A percentile compares a stretch with the other conserved stretches of the same genome.
Conservation (phyloP, 2,113 vertebrate genomes). For the Paradoxurus hermaphroditus region DNA sequence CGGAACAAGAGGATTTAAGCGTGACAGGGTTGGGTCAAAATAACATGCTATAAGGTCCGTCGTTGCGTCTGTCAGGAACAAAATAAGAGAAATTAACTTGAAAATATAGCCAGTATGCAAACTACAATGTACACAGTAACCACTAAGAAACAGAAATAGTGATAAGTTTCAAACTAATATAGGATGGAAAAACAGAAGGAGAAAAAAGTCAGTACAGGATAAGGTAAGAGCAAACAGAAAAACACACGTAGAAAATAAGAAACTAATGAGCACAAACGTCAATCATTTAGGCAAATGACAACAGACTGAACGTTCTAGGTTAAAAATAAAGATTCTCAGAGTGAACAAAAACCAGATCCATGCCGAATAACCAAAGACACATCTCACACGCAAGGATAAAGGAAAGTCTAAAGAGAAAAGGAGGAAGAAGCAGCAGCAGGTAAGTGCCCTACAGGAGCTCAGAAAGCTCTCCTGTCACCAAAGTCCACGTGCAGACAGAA, state of each 20-base stretch:
- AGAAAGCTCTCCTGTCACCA: no score
- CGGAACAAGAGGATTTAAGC: fast-evolving
- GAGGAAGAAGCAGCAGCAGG: background rate
- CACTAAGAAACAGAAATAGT: fast-evolving
- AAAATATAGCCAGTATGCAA: background rate
- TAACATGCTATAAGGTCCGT: no score
- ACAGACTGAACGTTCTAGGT: background rate
- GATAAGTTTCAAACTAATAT: background rate
- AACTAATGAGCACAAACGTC: background rate
- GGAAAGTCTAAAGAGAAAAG: background rate
- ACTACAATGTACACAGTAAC: fast-evolving
- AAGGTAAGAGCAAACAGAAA: background rate
- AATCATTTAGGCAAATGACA: background rate
- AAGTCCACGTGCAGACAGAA: background rate
- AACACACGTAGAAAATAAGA: fast-evolving
- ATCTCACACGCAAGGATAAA: fast-evolving
- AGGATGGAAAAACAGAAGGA: background rate
- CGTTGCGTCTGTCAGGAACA: no score
- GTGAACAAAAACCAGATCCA: background rate
- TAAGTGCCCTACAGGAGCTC: background rate
- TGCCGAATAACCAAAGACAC: background rate
- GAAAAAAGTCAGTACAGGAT: background rate
- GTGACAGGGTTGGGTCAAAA: fast-evolving
- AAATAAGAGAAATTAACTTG: background rate
- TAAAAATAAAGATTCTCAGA: background rate